These are phyloP conservation scores for Tympanoctomys barrerae DNA, from an alignment of 2,797 vertebrate species.

Conservation along the genomic window DNA sequence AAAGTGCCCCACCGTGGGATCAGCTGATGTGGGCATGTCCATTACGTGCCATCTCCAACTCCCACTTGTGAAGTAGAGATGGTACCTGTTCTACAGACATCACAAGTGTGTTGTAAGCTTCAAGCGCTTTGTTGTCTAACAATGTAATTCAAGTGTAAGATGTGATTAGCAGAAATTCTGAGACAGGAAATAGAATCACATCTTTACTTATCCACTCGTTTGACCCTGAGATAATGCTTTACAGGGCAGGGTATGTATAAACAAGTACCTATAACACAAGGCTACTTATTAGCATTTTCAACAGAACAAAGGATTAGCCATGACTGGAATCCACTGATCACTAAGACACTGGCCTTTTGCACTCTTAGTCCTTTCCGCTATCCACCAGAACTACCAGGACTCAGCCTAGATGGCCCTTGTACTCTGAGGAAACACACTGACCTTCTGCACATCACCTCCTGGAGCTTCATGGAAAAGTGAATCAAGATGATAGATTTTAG, in stretches of 20 bases:
- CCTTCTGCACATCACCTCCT: conserved; percentile 2
- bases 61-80: conserved; percentile 9
- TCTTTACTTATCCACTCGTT: not conserved
- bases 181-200: conserved; percentile 59
- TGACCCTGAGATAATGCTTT: conserved; percentile 44
- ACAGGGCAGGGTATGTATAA: not conserved
- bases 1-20: conserved; percentile 3
- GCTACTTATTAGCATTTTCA: conserved; percentile 16
- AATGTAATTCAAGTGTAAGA: conserved; percentile 33
- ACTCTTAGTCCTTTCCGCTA: not conserved
- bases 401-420: not conserved
- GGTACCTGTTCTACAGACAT: not conserved
- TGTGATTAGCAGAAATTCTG: conserved; percentile 16
- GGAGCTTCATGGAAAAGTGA: not conserved
- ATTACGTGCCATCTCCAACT: not conserved
- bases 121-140: conserved; percentile 51
- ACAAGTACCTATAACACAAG: not conserved
- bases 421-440: not conserved
- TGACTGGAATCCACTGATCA: conserved; percentile 5
- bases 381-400: not conserved
- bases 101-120: not conserved
- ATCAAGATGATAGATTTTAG: conserved; percentile 37
- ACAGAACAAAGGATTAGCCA: not conserved
- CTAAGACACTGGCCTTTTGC: not conserved
- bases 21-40: not conserved